phyloP scores from a whole-genome alignment of 2,888 invertebrate genomes.

The Apamea monoglypha region DNA sequence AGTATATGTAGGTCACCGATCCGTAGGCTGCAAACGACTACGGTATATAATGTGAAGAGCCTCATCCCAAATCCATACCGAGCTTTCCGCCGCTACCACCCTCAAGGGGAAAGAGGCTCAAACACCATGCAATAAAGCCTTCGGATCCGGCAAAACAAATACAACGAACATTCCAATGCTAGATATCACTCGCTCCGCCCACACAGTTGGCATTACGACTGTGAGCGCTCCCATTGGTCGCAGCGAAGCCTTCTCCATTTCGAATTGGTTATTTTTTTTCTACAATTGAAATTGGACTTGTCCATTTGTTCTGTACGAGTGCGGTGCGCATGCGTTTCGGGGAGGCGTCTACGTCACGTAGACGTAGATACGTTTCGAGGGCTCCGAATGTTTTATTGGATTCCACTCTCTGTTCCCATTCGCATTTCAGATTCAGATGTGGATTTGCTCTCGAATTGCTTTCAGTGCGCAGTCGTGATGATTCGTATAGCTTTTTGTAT shows the following conservation, averaged over 20 bases:
- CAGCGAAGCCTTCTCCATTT: conserved; percentile 89
- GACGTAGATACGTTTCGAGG: conserved; percentile 87
- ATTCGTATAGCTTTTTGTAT: conserved; percentile 44
- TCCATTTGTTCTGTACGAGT: conserved; percentile 87
- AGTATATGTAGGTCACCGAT: conserved; percentile 75
- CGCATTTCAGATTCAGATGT: conserved; percentile 85
- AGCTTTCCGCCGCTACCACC: conserved; percentile 85
- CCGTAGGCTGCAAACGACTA: conserved; percentile 78
- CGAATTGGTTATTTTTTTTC: conserved; percentile 90
- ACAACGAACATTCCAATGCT: conserved; percentile 90
- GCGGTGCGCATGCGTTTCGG: conserved; percentile 84
- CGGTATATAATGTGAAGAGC: conserved; percentile 86
- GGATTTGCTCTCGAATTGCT: conserved; percentile 80
- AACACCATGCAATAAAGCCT: conserved; percentile 89
- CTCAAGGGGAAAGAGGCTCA: conserved; percentile 89
- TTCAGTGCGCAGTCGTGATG: conserved; percentile 84
- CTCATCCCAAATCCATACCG: conserved; percentile 86
- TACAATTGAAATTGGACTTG: conserved; percentile 90
- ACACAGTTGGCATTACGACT: conserved; percentile 90
- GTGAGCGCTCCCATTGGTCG: conserved; percentile 88
- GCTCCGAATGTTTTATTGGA: conserved; percentile 89
- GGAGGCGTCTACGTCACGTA: conserved; percentile 88
- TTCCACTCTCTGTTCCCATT: conserved; percentile 86
- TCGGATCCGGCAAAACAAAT: conserved; percentile 89
- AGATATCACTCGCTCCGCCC: conserved; percentile 90